Evolutionary conservation across 1,140 invertebrate species (phyloP).

Genomic region (Neelides sp.): DNA sequence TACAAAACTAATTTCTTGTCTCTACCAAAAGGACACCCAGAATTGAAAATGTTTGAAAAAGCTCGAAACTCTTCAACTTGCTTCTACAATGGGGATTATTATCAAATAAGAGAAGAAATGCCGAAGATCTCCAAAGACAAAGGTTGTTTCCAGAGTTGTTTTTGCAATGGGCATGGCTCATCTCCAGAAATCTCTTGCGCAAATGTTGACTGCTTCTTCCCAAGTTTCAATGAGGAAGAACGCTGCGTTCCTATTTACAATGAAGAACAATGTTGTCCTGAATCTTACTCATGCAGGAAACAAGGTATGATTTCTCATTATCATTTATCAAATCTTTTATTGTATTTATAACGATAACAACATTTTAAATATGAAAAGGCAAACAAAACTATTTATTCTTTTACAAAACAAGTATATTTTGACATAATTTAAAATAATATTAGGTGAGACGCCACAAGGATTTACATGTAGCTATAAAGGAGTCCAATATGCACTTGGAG

Average conservation of each 20-base stretch:
- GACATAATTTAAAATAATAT: neutral
- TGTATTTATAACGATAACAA: neutral
- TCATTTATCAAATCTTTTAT: neutral
- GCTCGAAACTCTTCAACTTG: slow-evolving; percentile 17
- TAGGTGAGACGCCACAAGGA: neutral
- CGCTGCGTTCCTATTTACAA: slow-evolving; percentile 16
- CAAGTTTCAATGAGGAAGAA: slow-evolving; percentile 8
- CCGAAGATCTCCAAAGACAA: slow-evolving; percentile 17
- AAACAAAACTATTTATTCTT: neutral
- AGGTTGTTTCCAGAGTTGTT: slow-evolving; percentile 24
- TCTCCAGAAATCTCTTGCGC: slow-evolving; percentile 5
- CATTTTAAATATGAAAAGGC: neutral
- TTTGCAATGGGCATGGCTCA: slow-evolving; percentile 27
- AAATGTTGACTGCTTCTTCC: slow-evolving; percentile 10
- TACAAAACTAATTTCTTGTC: slow-evolving; percentile 6
- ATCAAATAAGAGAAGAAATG: slow-evolving; percentile 24
- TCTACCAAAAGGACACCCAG: neutral
- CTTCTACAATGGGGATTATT: slow-evolving; percentile 24
- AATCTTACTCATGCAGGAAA: slow-evolving; percentile 12
- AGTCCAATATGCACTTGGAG: slow-evolving; percentile 39
- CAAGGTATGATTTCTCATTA: neutral
- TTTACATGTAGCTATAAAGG: slow-evolving; percentile 38
- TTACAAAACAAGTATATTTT: neutral
- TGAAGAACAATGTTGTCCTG: slow-evolving; percentile 3
- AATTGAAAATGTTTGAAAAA: neutral